Percentiles rank a stretch among this genome's conserved stretches.
phyloP scores from a whole-genome alignment of 2,113 vertebrate genomes.

The Camelus dromedarius region DNA sequence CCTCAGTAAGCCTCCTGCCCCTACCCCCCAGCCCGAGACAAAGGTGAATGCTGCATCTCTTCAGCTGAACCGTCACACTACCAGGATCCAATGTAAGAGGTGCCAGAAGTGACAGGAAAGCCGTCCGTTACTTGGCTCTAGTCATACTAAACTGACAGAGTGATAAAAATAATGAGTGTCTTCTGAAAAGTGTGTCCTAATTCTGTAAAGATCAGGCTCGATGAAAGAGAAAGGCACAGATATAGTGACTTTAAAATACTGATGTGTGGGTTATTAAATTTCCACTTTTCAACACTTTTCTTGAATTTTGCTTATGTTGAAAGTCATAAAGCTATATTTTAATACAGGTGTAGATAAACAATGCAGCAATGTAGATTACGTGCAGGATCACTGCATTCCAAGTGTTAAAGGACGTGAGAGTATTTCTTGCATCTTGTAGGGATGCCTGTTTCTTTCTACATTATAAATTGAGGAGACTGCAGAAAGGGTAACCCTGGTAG shows the following conservation, averaged over 20 bases:
- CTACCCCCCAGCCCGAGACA: background rate
- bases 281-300: background rate
- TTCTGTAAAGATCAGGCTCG: background rate
- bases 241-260: background rate
- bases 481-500: background rate
- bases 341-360: background rate
- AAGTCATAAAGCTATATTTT: background rate
- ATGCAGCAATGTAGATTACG: background rate
- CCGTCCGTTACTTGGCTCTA: background rate
- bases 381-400: background rate
- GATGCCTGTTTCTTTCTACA: background rate
- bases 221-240: background rate
- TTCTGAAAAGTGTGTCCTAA: background rate
- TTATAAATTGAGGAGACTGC: background rate
- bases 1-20: rapidly evolving
- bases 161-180: background rate
- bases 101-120: background rate
- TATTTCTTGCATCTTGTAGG: background rate
- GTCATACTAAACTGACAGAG: background rate
- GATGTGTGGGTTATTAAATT: background rate
- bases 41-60: background rate
- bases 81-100: background rate
- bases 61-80: background rate
- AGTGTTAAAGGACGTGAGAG: constrained; percentile 24
- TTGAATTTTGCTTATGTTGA: constrained; percentile 13